Percentiles rank a stretch among this genome's conserved stretches.
Evolutionary conservation across 1,140 invertebrate genomes (phyloP).

Genomic region (Apis cerana): DNA sequence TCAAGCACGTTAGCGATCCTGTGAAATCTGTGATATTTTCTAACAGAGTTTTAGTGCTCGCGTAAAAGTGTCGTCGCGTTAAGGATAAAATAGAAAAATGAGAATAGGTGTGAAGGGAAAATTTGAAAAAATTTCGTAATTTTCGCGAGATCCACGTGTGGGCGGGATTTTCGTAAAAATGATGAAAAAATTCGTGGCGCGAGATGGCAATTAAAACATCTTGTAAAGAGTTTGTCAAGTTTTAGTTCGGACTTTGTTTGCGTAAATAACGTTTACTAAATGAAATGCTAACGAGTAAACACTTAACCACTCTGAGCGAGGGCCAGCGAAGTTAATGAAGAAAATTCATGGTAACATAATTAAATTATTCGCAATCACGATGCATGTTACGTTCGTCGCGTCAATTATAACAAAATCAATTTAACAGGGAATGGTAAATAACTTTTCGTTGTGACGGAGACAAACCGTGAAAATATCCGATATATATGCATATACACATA

Average conservation of each 20-base stretch:
- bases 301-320: conserved; percentile 15
- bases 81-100: not conserved
- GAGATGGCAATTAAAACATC: not conserved
- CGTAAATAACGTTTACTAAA: conserved; percentile 22
- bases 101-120: not conserved
- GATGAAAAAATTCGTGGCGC: not conserved
- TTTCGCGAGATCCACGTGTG: not conserved
- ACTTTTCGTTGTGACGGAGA: not conserved
- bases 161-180: not conserved
- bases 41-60: not conserved
- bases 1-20: not conserved
- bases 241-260: conserved; percentile 10
- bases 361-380: conserved; percentile 61
- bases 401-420: conserved; percentile 55
- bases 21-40: not conserved
- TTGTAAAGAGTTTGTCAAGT: not conserved
- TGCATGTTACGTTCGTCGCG: conserved; percentile 44
- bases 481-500: not conserved
- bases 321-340: conserved; percentile 51
- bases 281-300: conserved; percentile 45
- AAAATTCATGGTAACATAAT: conserved; percentile 56
- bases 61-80: not conserved
- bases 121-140: not conserved
- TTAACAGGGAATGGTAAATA: conserved; percentile 23
- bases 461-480: not conserved